Base-by-base conservation (phyloP, 2,888 invertebrate species). In the Phaedon cochleariae region DNA sequence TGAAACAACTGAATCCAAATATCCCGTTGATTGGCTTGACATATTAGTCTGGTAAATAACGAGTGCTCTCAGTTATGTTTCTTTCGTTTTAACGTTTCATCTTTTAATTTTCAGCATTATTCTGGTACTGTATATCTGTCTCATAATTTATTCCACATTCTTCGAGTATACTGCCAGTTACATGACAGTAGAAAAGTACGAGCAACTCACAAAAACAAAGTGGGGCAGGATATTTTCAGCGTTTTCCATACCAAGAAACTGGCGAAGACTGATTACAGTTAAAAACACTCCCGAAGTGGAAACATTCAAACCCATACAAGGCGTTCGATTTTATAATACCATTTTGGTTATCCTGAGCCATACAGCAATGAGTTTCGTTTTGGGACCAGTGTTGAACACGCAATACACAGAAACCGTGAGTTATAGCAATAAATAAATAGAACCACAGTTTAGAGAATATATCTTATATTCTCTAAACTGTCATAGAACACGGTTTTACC, bases 281-380 rank as follows among this genome's bases (percentile, higher is more conserved):
- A 71, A 62, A 0, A 46, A 26, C 41, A 68, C 58, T 22, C 48
- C 62, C n/a, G 73, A 72, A 26, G 37, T 67, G 5, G 70, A 74
- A 53, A 71, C 68, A 37, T 46, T 76, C 1, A 64, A 65, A 64
- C 59, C 62, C 18, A 64, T 76, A 37, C 74, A 75, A 59, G 75
- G 75, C 15, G 59, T 75, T 4, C 62, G 71, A 51, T 65, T 70
- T 22, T 72, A 70, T 22, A 73, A 67, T 51, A 65, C 65, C n/a
- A 21, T 62, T 49, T 63, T 73, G 45, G 76, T 77, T n/a, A 71
- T 77, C 17, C 7, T 70, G 3, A 63, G 64, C 21, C 77, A 77
- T 55, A 73, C 72, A 21, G 53, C 72, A 31, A 53, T 76, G 54
- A 10, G 58, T 7, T 57, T 55, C 51, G n/a, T 74, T 2, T 48